These are phyloP conservation scores for Hestina assimilis DNA, from an alignment of 1,140 invertebrate species.

Conservation along the genomic window DNA sequence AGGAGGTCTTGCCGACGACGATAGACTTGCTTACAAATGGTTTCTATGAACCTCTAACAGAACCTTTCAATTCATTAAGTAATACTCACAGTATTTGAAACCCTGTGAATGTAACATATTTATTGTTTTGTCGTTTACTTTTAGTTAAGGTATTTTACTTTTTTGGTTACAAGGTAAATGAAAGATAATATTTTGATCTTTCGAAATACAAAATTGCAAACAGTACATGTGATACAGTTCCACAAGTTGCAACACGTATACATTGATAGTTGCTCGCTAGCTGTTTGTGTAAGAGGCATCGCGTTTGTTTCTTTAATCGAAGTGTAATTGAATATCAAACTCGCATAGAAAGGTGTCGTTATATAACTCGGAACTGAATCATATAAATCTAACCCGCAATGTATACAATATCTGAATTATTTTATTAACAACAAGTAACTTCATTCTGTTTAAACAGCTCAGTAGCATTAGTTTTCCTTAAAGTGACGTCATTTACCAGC, in stretches of 20 bases:
- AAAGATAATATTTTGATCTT: neutral
- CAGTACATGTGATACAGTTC: conserved; percentile 8
- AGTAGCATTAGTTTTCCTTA: conserved; percentile 8
- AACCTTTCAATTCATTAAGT: neutral
- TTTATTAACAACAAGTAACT: neutral
- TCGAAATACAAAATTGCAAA: neutral
- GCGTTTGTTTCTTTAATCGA: conserved; percentile 40
- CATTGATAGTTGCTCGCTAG: conserved; percentile 2
- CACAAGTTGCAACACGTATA: conserved; percentile 17
- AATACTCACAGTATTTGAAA: neutral
- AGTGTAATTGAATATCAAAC: conserved; percentile 36
- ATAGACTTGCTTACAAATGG: conserved; percentile 12
- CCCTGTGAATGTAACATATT: neutral
- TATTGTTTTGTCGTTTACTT: neutral
- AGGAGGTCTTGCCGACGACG: conserved; percentile 5
- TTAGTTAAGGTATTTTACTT: neutral
- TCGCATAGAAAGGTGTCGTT: conserved; percentile 34
- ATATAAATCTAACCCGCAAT: neutral
- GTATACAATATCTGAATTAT: conserved; percentile 6
- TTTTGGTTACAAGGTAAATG: neutral
- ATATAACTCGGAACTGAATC: conserved; percentile 24
- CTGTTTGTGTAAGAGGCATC: conserved; percentile 28
- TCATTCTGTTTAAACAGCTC: neutral
- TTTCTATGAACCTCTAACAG: neutral
- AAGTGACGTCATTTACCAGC: neutral